Percentiles rank a stretch among this genome's conserved stretches.
phyloP scores from a whole-genome alignment of 1,140 invertebrate species.

The Drosophila ironensis region DNA sequence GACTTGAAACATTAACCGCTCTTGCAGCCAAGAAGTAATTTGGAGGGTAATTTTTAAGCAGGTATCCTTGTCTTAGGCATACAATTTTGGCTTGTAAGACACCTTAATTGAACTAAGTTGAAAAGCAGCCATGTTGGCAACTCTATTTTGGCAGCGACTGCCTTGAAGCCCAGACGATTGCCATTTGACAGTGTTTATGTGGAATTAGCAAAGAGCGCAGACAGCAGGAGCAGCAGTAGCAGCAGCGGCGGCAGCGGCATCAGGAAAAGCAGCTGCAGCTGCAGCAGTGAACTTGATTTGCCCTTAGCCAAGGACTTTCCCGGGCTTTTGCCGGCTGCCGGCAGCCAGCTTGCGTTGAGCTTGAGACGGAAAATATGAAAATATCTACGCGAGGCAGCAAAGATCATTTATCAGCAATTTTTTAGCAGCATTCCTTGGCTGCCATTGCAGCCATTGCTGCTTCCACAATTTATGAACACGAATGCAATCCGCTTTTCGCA shows the following conservation, averaged over 20 bases:
- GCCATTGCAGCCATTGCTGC: slow-evolving; percentile 32
- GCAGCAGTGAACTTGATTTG: slow-evolving; percentile 78
- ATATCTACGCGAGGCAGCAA: slow-evolving; percentile 68
- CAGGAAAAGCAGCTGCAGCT: slow-evolving; percentile 11
- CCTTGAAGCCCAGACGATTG: slow-evolving; percentile 21
- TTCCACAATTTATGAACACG: slow-evolving; percentile 72
- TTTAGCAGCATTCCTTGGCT: slow-evolving; percentile 59
- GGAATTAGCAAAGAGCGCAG: slow-evolving; percentile 52
- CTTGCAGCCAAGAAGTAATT: no score
- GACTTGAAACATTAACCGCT: no score
- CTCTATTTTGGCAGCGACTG: background rate
- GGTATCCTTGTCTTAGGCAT: no score
- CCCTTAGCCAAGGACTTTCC: slow-evolving; percentile 77
- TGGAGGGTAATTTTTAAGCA: no score
- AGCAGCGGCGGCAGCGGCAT: background rate
- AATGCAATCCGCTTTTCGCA: slow-evolving; percentile 51
- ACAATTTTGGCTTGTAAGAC: no score
- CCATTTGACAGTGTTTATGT: slow-evolving; percentile 52
- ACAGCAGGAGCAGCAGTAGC: slow-evolving; percentile 27
- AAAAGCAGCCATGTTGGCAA: background rate
- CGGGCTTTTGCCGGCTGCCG: slow-evolving; percentile 19
- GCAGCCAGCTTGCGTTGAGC: slow-evolving; percentile 6
- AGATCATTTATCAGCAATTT: slow-evolving; percentile 79
- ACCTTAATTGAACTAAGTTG: background rate
- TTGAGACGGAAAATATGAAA: slow-evolving; percentile 75